Evolutionary conservation across 2,113 vertebrate species (phyloP).

Genomic region (Cygnus buccinator): DNA sequence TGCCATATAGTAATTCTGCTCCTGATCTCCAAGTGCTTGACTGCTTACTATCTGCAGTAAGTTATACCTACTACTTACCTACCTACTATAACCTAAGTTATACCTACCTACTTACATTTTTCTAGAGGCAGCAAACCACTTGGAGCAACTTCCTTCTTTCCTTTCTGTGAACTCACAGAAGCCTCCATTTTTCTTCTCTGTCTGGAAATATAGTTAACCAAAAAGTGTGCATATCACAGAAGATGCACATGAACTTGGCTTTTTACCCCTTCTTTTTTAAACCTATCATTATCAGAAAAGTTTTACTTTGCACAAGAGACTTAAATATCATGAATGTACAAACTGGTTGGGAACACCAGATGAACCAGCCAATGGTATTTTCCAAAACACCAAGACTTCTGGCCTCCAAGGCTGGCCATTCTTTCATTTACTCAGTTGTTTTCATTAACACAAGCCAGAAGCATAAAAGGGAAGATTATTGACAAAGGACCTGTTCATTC

Average conservation of each 20-base stretch:
- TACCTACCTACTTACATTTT: background rate
- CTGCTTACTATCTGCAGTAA: background rate
- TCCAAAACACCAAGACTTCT: background rate
- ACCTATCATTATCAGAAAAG: background rate
- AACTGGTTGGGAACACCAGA: background rate
- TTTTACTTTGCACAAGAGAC: background rate
- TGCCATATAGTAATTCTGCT: background rate
- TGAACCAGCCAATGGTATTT: background rate
- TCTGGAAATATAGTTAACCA: background rate
- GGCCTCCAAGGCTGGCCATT: background rate
- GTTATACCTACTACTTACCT: background rate
- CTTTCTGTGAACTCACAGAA: background rate
- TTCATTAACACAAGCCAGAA: background rate
- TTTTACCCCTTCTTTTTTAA: background rate
- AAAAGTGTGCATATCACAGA: background rate
- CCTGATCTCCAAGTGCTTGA: background rate
- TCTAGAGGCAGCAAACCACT: background rate
- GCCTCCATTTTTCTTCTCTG: background rate
- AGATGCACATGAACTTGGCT: background rate
- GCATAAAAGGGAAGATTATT: background rate
- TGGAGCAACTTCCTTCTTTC: background rate
- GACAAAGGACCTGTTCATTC: background rate
- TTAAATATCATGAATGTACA: background rate
- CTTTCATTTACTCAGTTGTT: background rate
- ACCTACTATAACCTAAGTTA: too few species aligned